Evolutionary conservation across 2,888 invertebrate genomes (phyloP), one percentile per base, ranked within the genome.

Genomic region (Philhelius pedissequus): DNA sequence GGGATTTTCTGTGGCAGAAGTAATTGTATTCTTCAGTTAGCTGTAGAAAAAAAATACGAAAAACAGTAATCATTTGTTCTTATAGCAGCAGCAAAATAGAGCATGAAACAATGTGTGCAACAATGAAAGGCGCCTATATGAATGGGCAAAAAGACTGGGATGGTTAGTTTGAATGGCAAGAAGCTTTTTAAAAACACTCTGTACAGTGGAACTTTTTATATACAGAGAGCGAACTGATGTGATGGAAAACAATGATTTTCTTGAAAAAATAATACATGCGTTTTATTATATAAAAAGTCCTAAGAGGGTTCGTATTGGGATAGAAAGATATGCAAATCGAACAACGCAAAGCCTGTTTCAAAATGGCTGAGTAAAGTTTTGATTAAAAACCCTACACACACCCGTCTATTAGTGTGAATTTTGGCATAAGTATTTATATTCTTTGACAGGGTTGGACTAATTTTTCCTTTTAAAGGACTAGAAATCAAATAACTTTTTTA

Each of bases 171-270:
- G 27, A 35, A 30, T 45, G 38, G 75, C 45, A 60, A 60, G 27
- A 43, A 52, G 64, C 64, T 69, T 79, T 79, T 78, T 60, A 45
- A 48, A 58, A 80, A 84, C 66, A 79, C 64, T 80, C 52, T 66
- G 52, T 70, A 80, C 71, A 66, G n/a, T n/a, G n/a, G n/a, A n/a
- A 75, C 70, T 80, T 84, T 70, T 40, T 20, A 30, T 48, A 52
- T 43, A 52, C 54, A n/a, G n/a, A 60, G 58, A 30, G 22, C 7
- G 56, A 8, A 15, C 18, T 27, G 22, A 32, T 9, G 22, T 70
- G 69, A 25, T 64, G 45, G 60, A 64, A 78, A 76, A 70, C 52
- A 66, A 27, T 15, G 48, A 22, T 69, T 64, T 68, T 43, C 8
- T 8, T 4, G 48, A 32, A 25, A 15, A 38, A 25, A 48, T 48